A percentile compares a stretch with the other conserved stretches of the same genome.
Evolutionary conservation across 2,888 invertebrate genomes (phyloP).

Genomic region (Magallana nippona): DNA sequence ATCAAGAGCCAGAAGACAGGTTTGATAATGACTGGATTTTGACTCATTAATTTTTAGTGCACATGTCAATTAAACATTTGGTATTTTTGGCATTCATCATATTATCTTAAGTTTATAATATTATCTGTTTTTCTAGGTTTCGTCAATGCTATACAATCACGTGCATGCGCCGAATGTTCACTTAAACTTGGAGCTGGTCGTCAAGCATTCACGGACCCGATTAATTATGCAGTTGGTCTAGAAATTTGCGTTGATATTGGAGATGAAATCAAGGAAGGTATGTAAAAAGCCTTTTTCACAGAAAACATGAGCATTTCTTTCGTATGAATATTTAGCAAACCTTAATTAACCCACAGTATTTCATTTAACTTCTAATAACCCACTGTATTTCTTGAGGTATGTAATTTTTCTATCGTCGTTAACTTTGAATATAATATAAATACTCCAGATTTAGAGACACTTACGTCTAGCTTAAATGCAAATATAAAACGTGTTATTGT

Average conservation of each 20-base stretch:
- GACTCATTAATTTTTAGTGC: too few species aligned
- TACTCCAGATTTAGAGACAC: too few species aligned
- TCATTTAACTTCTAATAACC: too few species aligned
- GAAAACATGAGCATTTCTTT: too few species aligned
- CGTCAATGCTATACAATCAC: constrained; percentile 79
- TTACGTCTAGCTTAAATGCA: too few species aligned
- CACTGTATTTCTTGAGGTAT: too few species aligned
- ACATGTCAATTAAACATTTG: neutral
- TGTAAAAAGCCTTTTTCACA: neutral
- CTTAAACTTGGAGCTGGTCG: constrained; percentile 81
- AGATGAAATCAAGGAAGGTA: constrained; percentile 70
- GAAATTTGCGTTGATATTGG: constrained; percentile 75
- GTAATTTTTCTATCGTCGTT: too few species aligned
- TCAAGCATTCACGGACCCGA: constrained; percentile 74
- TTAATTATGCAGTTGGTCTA: constrained; percentile 81
- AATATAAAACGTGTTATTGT: neutral
- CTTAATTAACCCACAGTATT: too few species aligned
- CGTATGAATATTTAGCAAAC: too few species aligned
- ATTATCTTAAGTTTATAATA: neutral
- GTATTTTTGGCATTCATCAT: neutral
- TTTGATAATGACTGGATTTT: too few species aligned
- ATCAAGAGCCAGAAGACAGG: constrained; percentile 56
- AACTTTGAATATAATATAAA: too few species aligned
- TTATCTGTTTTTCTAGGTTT: constrained; percentile 79
- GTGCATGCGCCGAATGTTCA: constrained; percentile 79